Conservation (phyloP, 2,888 invertebrate genomes). For the Sminthurinus aureus region DNA sequence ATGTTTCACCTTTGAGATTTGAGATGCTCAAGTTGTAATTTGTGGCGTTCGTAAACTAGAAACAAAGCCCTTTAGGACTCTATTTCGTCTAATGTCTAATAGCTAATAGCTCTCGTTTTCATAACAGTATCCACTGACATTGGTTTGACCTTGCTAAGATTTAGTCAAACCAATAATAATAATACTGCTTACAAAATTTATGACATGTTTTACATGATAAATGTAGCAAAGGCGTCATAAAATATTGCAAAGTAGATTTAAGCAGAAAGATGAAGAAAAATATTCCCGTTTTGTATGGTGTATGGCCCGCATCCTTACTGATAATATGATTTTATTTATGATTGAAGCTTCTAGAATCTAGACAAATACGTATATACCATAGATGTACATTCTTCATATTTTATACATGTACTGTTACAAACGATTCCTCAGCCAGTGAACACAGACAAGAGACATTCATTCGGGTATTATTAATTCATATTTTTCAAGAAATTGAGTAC, state of each 20-base stretch:
- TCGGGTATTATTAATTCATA: neutral
- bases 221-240: neutral
- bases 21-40: neutral
- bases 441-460: neutral
- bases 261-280: neutral
- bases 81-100: neutral
- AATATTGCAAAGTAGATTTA: neutral
- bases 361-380: neutral
- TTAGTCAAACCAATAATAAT: neutral
- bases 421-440: neutral
- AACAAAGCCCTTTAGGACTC: neutral
- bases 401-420: neutral
- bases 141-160: constrained; percentile 6
- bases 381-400: neutral
- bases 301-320: neutral
- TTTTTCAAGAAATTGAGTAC: constrained; percentile 12
- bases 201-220: neutral
- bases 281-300: neutral
- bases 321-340: neutral
- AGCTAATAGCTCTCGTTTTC: neutral
- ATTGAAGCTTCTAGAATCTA: neutral
- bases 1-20: neutral
- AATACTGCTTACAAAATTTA: no score
- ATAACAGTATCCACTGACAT: neutral
- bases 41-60: neutral